Evolutionary conservation across 2,113 vertebrate genomes (phyloP).

Genomic region (Lucifuga dentata): DNA sequence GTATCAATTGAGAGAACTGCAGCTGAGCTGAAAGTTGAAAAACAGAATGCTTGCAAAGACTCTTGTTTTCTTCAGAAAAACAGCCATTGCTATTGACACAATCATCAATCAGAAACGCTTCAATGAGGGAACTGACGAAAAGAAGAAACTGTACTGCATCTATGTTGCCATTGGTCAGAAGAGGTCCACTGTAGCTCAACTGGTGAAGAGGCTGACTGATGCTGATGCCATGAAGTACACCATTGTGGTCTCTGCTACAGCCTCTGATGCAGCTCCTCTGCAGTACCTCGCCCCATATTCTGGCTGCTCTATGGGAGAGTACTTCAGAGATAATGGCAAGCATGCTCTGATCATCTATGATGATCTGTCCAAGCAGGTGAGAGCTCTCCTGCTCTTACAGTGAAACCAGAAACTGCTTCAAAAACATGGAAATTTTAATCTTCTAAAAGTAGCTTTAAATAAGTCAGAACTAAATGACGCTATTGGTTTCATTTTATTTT

Average conservation of each 20-base stretch:
- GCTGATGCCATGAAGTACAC: slow-evolving; percentile 99
- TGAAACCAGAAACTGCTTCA: not conserved
- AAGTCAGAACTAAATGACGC: too few species aligned
- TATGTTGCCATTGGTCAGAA: slow-evolving; percentile 99
- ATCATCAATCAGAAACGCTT: slow-evolving; percentile 99
- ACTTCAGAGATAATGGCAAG: slow-evolving; percentile 98
- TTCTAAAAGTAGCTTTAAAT: too few species aligned
- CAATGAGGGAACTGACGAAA: slow-evolving; percentile 96
- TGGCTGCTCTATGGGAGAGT: slow-evolving; percentile 99
- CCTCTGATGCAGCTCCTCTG: slow-evolving; percentile 96
- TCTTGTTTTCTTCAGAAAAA: slow-evolving; percentile 86
- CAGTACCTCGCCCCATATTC: slow-evolving; percentile 99
- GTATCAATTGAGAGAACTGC: not conserved
- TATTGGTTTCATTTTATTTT: too few species aligned
- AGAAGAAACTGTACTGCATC: slow-evolving; percentile 99
- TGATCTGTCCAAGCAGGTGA: slow-evolving; percentile 98
- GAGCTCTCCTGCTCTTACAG: not conserved
- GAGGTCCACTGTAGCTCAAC: slow-evolving; percentile 97
- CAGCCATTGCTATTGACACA: slow-evolving; percentile 96
- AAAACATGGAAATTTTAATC: too few species aligned
- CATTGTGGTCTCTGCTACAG: slow-evolving; percentile 97
- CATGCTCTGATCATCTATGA: slow-evolving; percentile 98
- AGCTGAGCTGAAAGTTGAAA: not conserved
- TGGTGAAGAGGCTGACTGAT: slow-evolving; percentile 97
- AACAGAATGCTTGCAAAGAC: not conserved